Evolutionary conservation across 2,888 invertebrate genomes (phyloP).

Genomic region (Acholoe squamosa): DNA sequence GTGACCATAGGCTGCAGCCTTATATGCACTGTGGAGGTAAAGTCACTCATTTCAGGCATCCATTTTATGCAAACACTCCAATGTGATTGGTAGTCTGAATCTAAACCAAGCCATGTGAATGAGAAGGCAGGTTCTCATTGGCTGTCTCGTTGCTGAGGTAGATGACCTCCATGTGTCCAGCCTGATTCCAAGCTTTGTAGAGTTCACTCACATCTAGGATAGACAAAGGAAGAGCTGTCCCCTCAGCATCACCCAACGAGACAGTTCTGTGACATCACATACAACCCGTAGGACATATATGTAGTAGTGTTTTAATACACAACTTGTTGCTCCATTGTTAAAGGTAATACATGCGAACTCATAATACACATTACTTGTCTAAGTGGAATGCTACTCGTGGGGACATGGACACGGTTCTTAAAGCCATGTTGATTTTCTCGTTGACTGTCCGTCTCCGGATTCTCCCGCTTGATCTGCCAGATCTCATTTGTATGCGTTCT

Average conservation of each 20-base stretch:
- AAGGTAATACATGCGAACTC: background rate
- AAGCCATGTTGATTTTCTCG: conserved; percentile 19
- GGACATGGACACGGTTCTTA: background rate
- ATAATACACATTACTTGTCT: background rate
- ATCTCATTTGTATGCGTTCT: conserved; percentile 30
- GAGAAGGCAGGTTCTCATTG: background rate
- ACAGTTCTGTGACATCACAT: background rate
- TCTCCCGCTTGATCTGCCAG: background rate
- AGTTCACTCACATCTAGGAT: background rate
- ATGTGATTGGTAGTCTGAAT: conserved; percentile 35
- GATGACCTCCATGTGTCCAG: conserved; percentile 5
- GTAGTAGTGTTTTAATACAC: background rate
- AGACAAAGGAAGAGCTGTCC: background rate
- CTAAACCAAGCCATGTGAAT: conserved; percentile 10
- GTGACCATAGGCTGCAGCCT: conserved; percentile 10
- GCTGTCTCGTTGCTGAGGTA: background rate
- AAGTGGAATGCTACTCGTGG: background rate
- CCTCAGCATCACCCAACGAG: background rate
- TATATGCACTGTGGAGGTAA: conserved; percentile 38
- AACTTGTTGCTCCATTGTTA: conserved; percentile 19
- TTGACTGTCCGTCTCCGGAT: conserved; percentile 5
- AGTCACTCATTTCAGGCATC: conserved; percentile 13
- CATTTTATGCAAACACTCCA: conserved; percentile 34
- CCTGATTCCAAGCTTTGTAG: conserved; percentile 12
- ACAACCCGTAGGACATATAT: conserved; percentile 16